Percentiles rank a stretch among this genome's conserved stretches.
phyloP scores from a whole-genome alignment of 2,888 invertebrate genomes.

The Magallana nippona region DNA sequence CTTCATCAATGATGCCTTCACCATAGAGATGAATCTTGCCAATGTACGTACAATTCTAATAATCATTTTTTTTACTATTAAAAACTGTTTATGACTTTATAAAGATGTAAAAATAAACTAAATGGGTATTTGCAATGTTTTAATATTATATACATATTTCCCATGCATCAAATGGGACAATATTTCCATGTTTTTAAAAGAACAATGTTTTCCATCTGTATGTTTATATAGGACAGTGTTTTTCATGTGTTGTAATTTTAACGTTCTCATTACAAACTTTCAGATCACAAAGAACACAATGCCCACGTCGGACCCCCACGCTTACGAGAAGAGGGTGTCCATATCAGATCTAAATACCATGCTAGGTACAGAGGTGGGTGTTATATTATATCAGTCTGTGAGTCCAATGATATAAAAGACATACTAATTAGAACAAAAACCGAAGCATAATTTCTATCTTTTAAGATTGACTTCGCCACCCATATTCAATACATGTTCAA shows the following conservation, averaged over 20 bases:
- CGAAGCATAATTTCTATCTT: background rate
- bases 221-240: too few relatives aligned
- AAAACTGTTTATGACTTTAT: too few relatives aligned
- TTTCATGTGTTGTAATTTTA: too few relatives aligned
- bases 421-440: too few relatives aligned
- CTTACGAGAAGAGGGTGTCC: slow-evolving; percentile 61
- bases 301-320: slow-evolving; percentile 64
- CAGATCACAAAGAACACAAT: slow-evolving; percentile 64
- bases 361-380: slow-evolving; percentile 62
- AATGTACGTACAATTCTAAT: slow-evolving; percentile 60
- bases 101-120: too few relatives aligned
- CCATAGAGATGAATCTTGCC: slow-evolving; percentile 67
- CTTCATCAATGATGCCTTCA: slow-evolving; percentile 72
- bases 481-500: slow-evolving; percentile 71
- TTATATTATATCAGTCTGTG: too few relatives aligned
- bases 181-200: background rate
- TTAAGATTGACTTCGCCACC: slow-evolving; percentile 71
- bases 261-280: background rate
- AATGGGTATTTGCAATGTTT: too few relatives aligned
- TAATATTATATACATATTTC: too few relatives aligned
- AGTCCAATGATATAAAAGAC: too few relatives aligned
- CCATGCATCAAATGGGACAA: too few relatives aligned
- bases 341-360: slow-evolving; percentile 58
- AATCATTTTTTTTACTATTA: too few relatives aligned
- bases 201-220: too few relatives aligned